A percentile compares a stretch with the other conserved stretches of the same genome.
phyloP scores from a whole-genome alignment of 2,888 invertebrate species.

The Beris chalybata region DNA sequence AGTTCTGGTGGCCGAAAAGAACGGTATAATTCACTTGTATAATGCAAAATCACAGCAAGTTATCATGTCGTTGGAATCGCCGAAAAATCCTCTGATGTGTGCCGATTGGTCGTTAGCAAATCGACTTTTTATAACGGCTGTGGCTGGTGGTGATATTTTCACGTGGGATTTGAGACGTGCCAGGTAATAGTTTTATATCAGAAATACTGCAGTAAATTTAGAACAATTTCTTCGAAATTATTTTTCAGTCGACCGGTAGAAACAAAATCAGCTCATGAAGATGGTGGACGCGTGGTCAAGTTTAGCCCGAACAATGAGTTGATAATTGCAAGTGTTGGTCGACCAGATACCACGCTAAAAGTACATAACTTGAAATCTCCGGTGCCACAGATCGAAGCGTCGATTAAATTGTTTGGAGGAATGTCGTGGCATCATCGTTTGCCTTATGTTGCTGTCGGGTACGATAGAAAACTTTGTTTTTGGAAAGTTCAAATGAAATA shows the following conservation, averaged over 20 bases:
- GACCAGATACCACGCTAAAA: slow-evolving; percentile 67
- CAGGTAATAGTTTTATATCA: slow-evolving; percentile 56
- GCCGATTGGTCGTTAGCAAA: slow-evolving; percentile 73
- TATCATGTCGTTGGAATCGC: slow-evolving; percentile 67
- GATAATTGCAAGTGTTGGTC: slow-evolving; percentile 67
- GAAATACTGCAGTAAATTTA: slow-evolving; percentile 7
- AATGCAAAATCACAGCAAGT: slow-evolving; percentile 68
- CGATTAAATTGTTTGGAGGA: slow-evolving; percentile 61
- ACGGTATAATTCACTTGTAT: slow-evolving; percentile 72
- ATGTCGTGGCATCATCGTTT: slow-evolving; percentile 66
- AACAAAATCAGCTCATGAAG: slow-evolving; percentile 63
- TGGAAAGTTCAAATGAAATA: slow-evolving; percentile 59
- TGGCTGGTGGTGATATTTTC: slow-evolving; percentile 67
- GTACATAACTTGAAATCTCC: slow-evolving; percentile 64
- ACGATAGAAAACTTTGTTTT: slow-evolving; percentile 63
- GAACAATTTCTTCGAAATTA: background rate
- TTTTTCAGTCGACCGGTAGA: slow-evolving; percentile 62
- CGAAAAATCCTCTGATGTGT: slow-evolving; percentile 63
- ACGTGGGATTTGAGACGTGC: slow-evolving; percentile 70
- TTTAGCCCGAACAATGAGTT: slow-evolving; percentile 66
- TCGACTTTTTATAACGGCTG: slow-evolving; percentile 61
- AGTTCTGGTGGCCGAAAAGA: slow-evolving; percentile 74
- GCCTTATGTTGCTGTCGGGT: slow-evolving; percentile 64
- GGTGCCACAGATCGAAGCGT: slow-evolving; percentile 59
- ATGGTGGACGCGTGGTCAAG: slow-evolving; percentile 64